These are phyloP conservation scores for Sitophilus oryzae DNA, from an alignment of 1,140 invertebrate species.

Conservation along the genomic window DNA sequence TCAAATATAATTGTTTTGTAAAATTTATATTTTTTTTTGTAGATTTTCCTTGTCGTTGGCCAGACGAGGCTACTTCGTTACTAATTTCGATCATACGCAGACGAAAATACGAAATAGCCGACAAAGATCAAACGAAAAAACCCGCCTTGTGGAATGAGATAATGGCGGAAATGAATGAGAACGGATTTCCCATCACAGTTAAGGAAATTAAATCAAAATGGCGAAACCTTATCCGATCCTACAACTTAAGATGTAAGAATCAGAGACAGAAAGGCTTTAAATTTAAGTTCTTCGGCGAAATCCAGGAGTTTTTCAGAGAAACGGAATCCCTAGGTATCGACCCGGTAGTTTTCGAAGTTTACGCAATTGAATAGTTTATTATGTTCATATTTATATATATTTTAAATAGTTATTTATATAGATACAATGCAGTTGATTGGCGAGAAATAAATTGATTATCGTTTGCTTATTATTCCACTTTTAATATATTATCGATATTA, in stretches of 20 bases:
- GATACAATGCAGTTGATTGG: too few species aligned
- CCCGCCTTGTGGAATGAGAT: slow-evolving; percentile 19
- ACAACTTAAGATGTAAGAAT: slow-evolving; percentile 21
- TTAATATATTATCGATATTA: too few species aligned
- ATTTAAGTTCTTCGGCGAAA: slow-evolving; percentile 25
- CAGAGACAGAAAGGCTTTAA: slow-evolving; percentile 24
- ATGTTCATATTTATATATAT: too few species aligned
- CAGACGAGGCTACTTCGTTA: slow-evolving; percentile 19
- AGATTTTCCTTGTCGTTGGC: slow-evolving; percentile 26
- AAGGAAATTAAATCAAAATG: slow-evolving; percentile 24
- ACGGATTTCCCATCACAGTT: slow-evolving; percentile 13
- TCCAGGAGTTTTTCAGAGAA: slow-evolving; percentile 20
- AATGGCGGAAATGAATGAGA: slow-evolving; percentile 17
- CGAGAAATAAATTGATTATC: too few species aligned
- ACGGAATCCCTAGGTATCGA: slow-evolving; percentile 17
- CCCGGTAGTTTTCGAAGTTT: slow-evolving; percentile 20
- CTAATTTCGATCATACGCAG: slow-evolving; percentile 19
- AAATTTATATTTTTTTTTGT: too few species aligned
- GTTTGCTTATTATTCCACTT: too few species aligned
- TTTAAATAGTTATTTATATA: too few species aligned
- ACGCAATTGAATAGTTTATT: slow-evolving; percentile 5
- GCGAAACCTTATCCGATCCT: slow-evolving; percentile 20
- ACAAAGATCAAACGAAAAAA: slow-evolving; percentile 19
- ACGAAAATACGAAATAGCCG: slow-evolving; percentile 21
- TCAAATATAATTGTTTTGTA: too few species aligned